phyloP scores from a whole-genome alignment of 2,113 vertebrate genomes.

The Xiphias gladius region DNA sequence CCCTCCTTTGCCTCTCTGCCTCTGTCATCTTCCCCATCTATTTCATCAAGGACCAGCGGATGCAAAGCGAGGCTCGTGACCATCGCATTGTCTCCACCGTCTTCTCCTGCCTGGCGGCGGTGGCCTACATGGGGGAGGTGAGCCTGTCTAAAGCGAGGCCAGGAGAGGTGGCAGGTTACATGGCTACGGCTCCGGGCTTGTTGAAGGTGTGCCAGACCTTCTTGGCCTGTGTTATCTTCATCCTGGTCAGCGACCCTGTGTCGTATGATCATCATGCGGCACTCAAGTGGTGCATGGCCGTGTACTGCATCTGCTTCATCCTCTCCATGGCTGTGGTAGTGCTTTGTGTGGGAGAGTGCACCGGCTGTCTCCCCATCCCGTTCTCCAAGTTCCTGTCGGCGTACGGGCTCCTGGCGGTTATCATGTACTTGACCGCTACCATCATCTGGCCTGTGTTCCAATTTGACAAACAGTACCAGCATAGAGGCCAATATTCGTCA shows the following conservation, averaged over 20 bases:
- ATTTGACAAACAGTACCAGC: conserved; percentile 58
- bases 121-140: conserved; percentile 87
- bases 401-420: conserved; percentile 85
- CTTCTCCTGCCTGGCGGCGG: conserved; percentile 86
- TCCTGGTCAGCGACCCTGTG: conserved; percentile 76
- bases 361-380: conserved; percentile 85
- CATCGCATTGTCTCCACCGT: conserved; percentile 84
- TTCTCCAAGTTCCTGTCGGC: conserved; percentile 88
- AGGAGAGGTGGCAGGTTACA: conserved; percentile 89
- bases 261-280: conserved; percentile 72
- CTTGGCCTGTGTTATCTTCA: conserved; percentile 89
- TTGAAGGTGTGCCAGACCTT: conserved; percentile 91
- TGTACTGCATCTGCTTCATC: conserved; percentile 92
- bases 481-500: fast-evolving
- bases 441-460: conserved; percentile 90
- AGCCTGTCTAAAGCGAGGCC: conserved; percentile 86
- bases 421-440: conserved; percentile 85
- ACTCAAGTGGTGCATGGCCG: conserved; percentile 88
- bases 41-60: conserved; percentile 42
- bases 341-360: conserved; percentile 87
- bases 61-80: not conserved
- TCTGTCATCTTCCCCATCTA: conserved; percentile 87
- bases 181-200: conserved; percentile 89
- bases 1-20: conserved; percentile 88
- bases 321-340: conserved; percentile 87